These are phyloP conservation scores for Dendroctonus ponderosae DNA, from an alignment of 1,140 invertebrate species.

Conservation along the genomic window DNA sequence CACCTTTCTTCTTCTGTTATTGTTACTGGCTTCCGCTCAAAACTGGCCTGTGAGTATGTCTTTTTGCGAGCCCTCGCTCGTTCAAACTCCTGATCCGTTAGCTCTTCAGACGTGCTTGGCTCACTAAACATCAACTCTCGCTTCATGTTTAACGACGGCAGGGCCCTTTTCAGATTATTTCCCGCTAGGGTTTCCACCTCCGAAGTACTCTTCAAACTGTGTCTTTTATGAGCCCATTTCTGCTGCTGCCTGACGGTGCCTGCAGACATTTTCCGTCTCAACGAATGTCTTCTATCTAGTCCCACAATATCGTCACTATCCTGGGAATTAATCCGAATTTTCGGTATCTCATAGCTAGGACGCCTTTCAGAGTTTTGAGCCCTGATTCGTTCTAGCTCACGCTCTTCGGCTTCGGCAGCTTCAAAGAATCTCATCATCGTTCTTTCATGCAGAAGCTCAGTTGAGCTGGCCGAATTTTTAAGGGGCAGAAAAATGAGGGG, in stretches of 20 bases:
- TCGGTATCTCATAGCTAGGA: slow-evolving; percentile 44
- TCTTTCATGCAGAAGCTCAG: slow-evolving; percentile 74
- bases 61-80: slow-evolving; percentile 33
- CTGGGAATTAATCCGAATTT: slow-evolving; percentile 47
- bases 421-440: slow-evolving; percentile 77
- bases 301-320: slow-evolving; percentile 38
- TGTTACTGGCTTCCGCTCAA: slow-evolving; percentile 39
- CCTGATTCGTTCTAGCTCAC: slow-evolving; percentile 53
- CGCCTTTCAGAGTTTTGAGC: slow-evolving; percentile 23
- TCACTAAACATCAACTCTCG: slow-evolving; percentile 38
- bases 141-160: slow-evolving; percentile 29
- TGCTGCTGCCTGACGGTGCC: slow-evolving; percentile 40
- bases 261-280: slow-evolving; percentile 42
- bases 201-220: slow-evolving; percentile 45
- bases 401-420: slow-evolving; percentile 70
- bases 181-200: slow-evolving; percentile 40
- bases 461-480: slow-evolving; percentile 74
- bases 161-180: slow-evolving; percentile 32
- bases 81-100: slow-evolving; percentile 45
- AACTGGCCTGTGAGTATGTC: slow-evolving; percentile 35
- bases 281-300: slow-evolving; percentile 42
- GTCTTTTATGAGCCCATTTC: slow-evolving; percentile 44
- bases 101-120: slow-evolving; percentile 45
- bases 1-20: slow-evolving; percentile 47
- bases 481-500: slow-evolving; percentile 56